Conservation (phyloP, 2,888 invertebrate species). For the Drosophila sordidapex region DNA sequence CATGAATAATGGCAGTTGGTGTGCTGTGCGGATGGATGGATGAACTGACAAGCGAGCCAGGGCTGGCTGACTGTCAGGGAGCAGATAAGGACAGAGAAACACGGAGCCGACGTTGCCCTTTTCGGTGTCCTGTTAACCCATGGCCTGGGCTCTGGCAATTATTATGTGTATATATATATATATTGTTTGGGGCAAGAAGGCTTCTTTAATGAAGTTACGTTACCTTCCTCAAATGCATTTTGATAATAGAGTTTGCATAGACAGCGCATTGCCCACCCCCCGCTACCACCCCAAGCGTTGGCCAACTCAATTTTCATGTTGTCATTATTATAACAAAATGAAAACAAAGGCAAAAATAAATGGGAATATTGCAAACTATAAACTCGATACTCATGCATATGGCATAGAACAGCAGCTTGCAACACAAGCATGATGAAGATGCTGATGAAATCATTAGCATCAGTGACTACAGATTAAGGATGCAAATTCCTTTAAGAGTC, state of each 20-base stretch:
- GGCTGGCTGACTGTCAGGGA: conserved; percentile 14
- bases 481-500: not conserved
- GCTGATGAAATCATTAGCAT: conserved; percentile 24
- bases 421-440: not conserved
- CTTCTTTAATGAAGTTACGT: conserved; percentile 41
- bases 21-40: conserved; percentile 31
- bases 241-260: conserved; percentile 50
- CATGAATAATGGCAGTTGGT: conserved; percentile 52
- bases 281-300: not conserved
- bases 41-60: conserved; percentile 33
- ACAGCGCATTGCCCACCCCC: not conserved
- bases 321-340: conserved; percentile 22
- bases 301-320: conserved; percentile 30
- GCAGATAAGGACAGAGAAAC: not conserved
- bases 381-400: not conserved
- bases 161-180: conserved; percentile 47
- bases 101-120: not conserved
- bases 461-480: conserved; percentile 14
- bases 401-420: conserved; percentile 1
- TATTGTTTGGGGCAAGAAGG: conserved; percentile 23
- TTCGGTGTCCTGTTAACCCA: conserved; percentile 10
- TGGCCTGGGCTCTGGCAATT: conserved; percentile 40
- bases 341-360: conserved; percentile 16
- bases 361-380: conserved; percentile 8
- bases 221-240: conserved; percentile 46